phyloP scores from a whole-genome alignment of 2,888 invertebrate species.

The Eupeodes latifasciatus region DNA sequence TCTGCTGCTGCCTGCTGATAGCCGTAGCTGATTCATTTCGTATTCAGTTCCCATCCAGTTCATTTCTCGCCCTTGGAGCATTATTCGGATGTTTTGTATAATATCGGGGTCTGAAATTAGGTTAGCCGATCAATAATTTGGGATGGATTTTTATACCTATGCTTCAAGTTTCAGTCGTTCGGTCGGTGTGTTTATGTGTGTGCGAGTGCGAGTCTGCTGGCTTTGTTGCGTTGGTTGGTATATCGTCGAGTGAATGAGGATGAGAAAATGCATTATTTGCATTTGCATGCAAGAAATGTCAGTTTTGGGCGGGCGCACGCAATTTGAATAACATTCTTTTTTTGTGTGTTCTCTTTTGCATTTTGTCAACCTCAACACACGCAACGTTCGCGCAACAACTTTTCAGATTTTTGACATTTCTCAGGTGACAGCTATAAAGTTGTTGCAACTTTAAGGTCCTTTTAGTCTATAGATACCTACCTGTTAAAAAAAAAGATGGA shows the following conservation, averaged over 20 bases:
- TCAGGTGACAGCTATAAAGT: constrained; percentile 31
- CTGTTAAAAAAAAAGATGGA: background rate
- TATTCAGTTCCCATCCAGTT: constrained; percentile 75
- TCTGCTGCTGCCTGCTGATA: too few species aligned
- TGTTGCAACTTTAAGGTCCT: constrained; percentile 45
- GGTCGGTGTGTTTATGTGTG: constrained; percentile 1
- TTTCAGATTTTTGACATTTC: constrained; percentile 40
- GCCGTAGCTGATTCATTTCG: constrained; percentile 56
- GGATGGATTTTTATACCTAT: constrained; percentile 54
- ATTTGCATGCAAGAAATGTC: constrained; percentile 75
- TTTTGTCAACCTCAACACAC: constrained; percentile 44
- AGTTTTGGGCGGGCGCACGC: constrained; percentile 71
- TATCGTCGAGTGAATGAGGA: background rate
- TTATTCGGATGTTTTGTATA: constrained; percentile 49
- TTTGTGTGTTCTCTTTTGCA: background rate
- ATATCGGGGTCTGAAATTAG: constrained; percentile 72
- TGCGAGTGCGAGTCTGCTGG: constrained; percentile 6
- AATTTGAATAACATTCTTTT: constrained; percentile 36
- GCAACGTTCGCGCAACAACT: constrained; percentile 48
- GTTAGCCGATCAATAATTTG: constrained; percentile 76
- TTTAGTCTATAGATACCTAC: background rate
- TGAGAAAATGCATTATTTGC: constrained; percentile 67
- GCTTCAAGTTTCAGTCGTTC: background rate
- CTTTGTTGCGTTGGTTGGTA: background rate
- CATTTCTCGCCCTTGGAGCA: constrained; percentile 75